phyloP scores from a whole-genome alignment of 1,140 invertebrate genomes.

The Pseudomyrmex cubaensis region DNA sequence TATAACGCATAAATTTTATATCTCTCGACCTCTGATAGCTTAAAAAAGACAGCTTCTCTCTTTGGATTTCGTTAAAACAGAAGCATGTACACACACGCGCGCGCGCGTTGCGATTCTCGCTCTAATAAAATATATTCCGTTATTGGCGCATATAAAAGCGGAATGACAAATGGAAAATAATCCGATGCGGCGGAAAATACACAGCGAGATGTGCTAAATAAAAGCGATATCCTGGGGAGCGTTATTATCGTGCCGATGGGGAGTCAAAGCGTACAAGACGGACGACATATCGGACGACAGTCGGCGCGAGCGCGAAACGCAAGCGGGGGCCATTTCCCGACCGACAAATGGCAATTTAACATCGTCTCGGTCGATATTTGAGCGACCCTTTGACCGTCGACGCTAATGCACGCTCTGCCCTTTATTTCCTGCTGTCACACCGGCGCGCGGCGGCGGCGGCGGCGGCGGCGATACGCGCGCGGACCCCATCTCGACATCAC shows the following conservation, averaged over 20 bases:
- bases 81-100: too few relatives aligned
- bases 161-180: not conserved
- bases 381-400: constrained; percentile 78
- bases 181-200: not conserved
- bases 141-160: not conserved
- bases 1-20: not conserved
- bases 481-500: constrained; percentile 47
- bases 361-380: constrained; percentile 79
- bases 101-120: not conserved
- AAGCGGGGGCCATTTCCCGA: constrained; percentile 68
- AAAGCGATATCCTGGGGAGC: not conserved
- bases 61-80: too few relatives aligned
- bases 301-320: constrained; percentile 18
- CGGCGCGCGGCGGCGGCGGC: constrained; percentile 24
- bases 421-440: constrained; percentile 81
- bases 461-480: constrained; percentile 56
- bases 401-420: constrained; percentile 78
- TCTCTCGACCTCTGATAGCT: not conserved
- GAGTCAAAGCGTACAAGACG: constrained; percentile 40
- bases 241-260: constrained; percentile 18
- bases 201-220: not conserved
- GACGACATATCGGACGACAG: constrained; percentile 66
- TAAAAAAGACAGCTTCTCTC: not conserved
- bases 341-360: constrained; percentile 81
- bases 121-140: not conserved